Percentiles rank a stretch among this genome's conserved stretches.
These are phyloP conservation scores for Porites evermanni DNA, from an alignment of 92 coral and sea anemone genomes.

Conservation along the genomic window DNA sequence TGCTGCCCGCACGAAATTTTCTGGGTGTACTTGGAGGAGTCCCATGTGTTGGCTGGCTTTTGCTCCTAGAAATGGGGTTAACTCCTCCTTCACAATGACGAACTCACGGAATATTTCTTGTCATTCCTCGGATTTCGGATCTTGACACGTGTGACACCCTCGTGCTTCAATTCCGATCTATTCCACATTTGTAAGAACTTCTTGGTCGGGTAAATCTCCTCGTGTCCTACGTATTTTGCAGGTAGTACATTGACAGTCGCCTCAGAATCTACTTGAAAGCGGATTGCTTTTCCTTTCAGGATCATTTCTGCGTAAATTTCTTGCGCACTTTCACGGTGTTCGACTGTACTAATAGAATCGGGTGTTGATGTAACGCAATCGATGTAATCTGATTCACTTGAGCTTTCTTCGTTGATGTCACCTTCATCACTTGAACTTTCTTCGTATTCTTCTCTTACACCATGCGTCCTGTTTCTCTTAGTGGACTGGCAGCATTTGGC, in stretches of 20 bases:
- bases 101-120: constrained; percentile 67
- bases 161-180: constrained; percentile 53
- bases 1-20: constrained; percentile 35
- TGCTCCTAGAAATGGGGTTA: constrained; percentile 65
- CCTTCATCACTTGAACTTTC: not conserved
- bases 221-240: constrained; percentile 32
- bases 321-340: constrained; percentile 41
- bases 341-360: constrained; percentile 21
- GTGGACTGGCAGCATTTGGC: no score
- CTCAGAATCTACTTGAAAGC: constrained; percentile 64
- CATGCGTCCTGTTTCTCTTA: no score
- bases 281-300: constrained; percentile 10
- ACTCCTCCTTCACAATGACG: constrained; percentile 44
- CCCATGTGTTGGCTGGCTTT: constrained; percentile 49
- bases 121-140: constrained; percentile 57
- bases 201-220: constrained; percentile 50
- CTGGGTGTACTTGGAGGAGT: constrained; percentile 28
- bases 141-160: constrained; percentile 54
- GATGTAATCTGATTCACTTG: constrained; percentile 26
- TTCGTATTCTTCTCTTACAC: no score
- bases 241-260: constrained; percentile 61
- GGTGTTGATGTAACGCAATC: constrained; percentile 43
- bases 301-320: constrained; percentile 64
- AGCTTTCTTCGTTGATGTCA: constrained; percentile 2
- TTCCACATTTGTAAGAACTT: constrained; percentile 67